Conservation (phyloP, 2,113 vertebrate genomes). For the Neopipo cinnamomea region DNA sequence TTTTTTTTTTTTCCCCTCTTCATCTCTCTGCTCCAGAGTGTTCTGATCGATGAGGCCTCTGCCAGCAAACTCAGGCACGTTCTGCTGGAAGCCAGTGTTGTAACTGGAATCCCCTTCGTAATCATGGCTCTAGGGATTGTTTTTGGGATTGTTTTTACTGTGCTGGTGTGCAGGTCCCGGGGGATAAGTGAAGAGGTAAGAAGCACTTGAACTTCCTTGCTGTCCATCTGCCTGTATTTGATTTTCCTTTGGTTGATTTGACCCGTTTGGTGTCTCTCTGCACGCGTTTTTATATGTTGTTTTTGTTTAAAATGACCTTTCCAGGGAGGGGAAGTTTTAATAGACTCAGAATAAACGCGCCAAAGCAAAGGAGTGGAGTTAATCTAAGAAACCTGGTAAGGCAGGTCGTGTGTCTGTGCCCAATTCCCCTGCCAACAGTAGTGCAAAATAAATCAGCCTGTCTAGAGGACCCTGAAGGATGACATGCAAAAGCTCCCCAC, state of each 20-base stretch:
- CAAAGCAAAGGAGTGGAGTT: constrained; percentile 39
- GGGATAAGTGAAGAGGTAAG: constrained; percentile 81
- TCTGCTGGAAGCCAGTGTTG: constrained; percentile 69
- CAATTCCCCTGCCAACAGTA: not conserved
- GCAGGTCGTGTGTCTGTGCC: not conserved
- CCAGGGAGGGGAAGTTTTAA: constrained; percentile 62
- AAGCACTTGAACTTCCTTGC: not conserved
- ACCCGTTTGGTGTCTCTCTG: not conserved
- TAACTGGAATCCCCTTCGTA: constrained; percentile 87
- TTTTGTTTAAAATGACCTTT: constrained; percentile 49
- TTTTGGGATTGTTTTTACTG: constrained; percentile 82
- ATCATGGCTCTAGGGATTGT: constrained; percentile 85
- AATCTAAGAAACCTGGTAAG: constrained; percentile 49
- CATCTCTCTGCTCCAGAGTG: constrained; percentile 74
- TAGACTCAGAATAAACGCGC: constrained; percentile 58
- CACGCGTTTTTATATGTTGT: not conserved
- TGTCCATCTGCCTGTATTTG: not conserved
- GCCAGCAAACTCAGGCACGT: constrained; percentile 73
- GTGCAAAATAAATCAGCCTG: constrained; percentile 27
- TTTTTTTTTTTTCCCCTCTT: not conserved
- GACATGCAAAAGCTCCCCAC: not conserved
- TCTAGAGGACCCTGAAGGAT: constrained; percentile 27
- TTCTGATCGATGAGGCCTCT: constrained; percentile 83
- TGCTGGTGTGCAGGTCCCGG: constrained; percentile 79
- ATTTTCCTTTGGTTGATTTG: not conserved